phyloP scores from a whole-genome alignment of 2,113 vertebrate species.

The Gadus macrocephalus region DNA sequence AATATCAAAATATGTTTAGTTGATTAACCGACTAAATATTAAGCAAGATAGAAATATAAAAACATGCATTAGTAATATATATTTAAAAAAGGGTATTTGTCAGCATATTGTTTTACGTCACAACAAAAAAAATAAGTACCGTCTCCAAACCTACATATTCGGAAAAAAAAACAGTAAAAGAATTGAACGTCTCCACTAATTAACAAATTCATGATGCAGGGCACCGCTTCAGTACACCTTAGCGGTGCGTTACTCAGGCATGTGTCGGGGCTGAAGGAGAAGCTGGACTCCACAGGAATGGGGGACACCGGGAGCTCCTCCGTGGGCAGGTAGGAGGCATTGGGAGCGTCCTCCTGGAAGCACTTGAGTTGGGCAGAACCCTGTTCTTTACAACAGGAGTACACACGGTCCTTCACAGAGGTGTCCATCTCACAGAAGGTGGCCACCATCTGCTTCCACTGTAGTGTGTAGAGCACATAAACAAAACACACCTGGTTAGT shows the following conservation, averaged over 20 bases:
- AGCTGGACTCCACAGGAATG: neutral
- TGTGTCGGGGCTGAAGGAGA: constrained; percentile 52
- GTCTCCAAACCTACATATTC: too few species aligned
- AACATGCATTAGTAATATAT: too few species aligned
- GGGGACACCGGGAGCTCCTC: constrained; percentile 1
- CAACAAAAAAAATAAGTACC: too few species aligned
- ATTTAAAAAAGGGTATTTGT: too few species aligned
- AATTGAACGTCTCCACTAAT: too few species aligned
- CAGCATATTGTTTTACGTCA: too few species aligned
- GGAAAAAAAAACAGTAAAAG: too few species aligned
- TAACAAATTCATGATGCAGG: too few species aligned
- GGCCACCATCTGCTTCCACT: constrained; percentile 64
- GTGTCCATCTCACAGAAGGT: constrained; percentile 59
- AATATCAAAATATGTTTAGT: too few species aligned
- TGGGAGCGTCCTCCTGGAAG: constrained; percentile 50
- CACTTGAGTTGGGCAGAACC: constrained; percentile 38
- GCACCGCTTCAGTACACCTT: neutral
- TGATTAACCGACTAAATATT: too few species aligned
- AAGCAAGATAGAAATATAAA: too few species aligned
- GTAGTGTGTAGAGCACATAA: constrained; percentile 11
- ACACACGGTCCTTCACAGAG: constrained; percentile 52
- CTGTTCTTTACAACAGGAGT: constrained; percentile 53
- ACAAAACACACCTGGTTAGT: constrained; percentile 1
- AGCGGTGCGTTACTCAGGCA: constrained; percentile 38
- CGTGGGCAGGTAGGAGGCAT: constrained; percentile 53